These are phyloP conservation scores for Phycodurus eques DNA, from an alignment of 2,113 vertebrate genomes.

Conservation along the genomic window DNA sequence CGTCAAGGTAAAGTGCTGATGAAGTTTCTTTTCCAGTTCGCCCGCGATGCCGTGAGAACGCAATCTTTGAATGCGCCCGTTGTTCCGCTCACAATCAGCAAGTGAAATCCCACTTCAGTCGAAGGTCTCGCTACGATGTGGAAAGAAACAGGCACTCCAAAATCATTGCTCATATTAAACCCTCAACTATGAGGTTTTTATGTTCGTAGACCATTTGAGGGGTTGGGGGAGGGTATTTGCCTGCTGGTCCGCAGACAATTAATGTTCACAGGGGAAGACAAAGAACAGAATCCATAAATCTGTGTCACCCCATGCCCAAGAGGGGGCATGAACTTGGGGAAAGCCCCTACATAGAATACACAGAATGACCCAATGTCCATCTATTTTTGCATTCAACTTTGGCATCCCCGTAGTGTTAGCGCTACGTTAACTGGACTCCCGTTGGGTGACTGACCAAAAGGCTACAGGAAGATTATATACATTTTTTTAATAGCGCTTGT, in stretches of 20 bases:
- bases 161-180: conserved; percentile 3
- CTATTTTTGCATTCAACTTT: not conserved
- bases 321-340: not conserved
- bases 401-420: not conserved
- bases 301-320: not conserved
- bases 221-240: not conserved
- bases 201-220: not conserved
- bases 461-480: too few species aligned
- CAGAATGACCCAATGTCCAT: not conserved
- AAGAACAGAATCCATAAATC: not conserved
- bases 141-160: conserved; percentile 11
- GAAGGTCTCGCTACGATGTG: conserved; percentile 32
- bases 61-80: conserved; percentile 12
- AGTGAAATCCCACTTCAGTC: conserved; percentile 42
- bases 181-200: conserved; percentile 3
- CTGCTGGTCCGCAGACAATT: not conserved
- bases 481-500: too few species aligned
- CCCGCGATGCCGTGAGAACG: conserved; percentile 46
- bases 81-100: conserved; percentile 32
- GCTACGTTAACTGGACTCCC: not conserved
- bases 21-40: conserved; percentile 57
- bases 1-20: conserved; percentile 74
- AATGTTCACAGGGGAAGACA: not conserved
- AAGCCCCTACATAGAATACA: not conserved
- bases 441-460: not conserved